Conservation (phyloP, 2,797 vertebrate species). For the Ispidina picta region DNA sequence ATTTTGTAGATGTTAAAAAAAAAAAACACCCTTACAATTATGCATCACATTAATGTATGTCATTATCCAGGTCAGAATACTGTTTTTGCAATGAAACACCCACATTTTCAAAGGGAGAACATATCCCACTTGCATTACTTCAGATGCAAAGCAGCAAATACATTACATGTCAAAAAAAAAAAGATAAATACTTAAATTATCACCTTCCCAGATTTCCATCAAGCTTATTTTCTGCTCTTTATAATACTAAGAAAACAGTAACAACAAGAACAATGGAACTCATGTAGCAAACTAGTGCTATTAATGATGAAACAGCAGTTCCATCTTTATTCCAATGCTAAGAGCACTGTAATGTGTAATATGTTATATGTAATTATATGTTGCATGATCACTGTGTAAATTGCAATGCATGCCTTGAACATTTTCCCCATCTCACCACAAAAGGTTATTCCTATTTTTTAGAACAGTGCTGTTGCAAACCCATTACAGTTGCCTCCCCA, state of each 20-base stretch:
- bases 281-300: background rate
- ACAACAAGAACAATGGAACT: background rate
- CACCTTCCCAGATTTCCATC: background rate
- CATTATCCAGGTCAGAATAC: background rate
- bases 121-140: background rate
- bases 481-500: background rate
- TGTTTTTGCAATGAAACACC: background rate
- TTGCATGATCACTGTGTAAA: background rate
- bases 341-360: background rate
- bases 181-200: too few species aligned
- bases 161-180: background rate
- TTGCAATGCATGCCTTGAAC: background rate
- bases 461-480: background rate
- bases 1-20: background rate
- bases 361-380: too few species aligned
- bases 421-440: background rate
- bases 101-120: background rate
- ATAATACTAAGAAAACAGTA: background rate
- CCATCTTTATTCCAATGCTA: background rate
- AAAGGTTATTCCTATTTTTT: background rate
- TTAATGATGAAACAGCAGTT: background rate
- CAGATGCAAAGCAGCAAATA: background rate
- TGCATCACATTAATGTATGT: accelerated
- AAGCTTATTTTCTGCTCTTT: background rate
- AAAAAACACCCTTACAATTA: background rate